Conservation (phyloP, 2,888 invertebrate species). For the Malachius bipustulatus region DNA sequence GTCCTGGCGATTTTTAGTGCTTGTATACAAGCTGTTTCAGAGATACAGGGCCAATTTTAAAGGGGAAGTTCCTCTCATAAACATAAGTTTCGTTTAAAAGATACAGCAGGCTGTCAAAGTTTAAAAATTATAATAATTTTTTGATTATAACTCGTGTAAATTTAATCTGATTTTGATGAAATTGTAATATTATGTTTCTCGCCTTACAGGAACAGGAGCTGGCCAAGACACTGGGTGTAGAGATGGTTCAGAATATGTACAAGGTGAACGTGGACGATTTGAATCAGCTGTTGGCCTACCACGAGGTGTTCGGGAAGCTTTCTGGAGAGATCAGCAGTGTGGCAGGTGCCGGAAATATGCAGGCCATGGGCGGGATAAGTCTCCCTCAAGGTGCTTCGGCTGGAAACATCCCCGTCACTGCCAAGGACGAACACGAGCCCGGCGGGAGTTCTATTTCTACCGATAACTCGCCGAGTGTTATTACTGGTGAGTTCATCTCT, state of each 20-base stretch:
- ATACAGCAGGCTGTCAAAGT: no score
- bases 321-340: slow-evolving; percentile 44
- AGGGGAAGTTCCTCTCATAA: no score
- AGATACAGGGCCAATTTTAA: no score
- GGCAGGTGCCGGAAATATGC: slow-evolving; percentile 30
- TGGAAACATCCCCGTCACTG: slow-evolving; percentile 26
- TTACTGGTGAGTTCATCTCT: slow-evolving; percentile 42
- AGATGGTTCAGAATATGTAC: slow-evolving; percentile 72
- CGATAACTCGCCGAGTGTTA: slow-evolving; percentile 49
- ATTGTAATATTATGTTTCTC: no score
- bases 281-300: slow-evolving; percentile 72
- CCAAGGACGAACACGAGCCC: slow-evolving; percentile 40
- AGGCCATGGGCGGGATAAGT: slow-evolving; percentile 18
- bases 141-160: no score
- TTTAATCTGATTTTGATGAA: no score
- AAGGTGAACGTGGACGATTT: slow-evolving; percentile 69
- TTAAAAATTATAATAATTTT: no score
- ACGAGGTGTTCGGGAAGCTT: slow-evolving; percentile 70
- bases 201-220: slow-evolving; percentile 48
- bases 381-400: slow-evolving; percentile 17
- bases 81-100: no score
- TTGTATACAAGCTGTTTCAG: no score
- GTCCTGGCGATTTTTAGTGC: no score
- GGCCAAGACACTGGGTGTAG: slow-evolving; percentile 47
- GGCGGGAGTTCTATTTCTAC: slow-evolving; percentile 46